phyloP scores from a whole-genome alignment of 1,140 invertebrate species.

The Pseudomyrmex dendroicus region DNA sequence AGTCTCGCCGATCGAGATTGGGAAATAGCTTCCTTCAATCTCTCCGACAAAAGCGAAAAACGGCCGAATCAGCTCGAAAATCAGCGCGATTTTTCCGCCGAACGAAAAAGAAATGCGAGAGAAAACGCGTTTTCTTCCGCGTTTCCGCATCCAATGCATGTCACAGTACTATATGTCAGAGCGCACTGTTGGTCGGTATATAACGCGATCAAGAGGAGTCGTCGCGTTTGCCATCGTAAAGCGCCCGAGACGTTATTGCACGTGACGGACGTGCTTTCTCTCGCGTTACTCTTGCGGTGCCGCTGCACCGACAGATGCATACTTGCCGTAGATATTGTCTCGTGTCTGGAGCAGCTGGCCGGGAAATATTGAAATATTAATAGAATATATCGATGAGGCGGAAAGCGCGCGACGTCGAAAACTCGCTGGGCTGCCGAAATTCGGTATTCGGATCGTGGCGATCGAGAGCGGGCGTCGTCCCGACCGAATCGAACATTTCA shows the following conservation, averaged over 20 bases:
- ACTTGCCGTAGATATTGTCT: conserved; percentile 60
- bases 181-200: conserved; percentile 3
- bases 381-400: conserved; percentile 59
- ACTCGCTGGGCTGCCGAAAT: conserved; percentile 14
- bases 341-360: conserved; percentile 20
- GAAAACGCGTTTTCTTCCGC: not conserved
- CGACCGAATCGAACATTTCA: conserved; percentile 16
- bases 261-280: conserved; percentile 70
- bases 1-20: not conserved
- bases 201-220: conserved; percentile 34
- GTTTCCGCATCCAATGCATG: not conserved
- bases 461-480: not conserved
- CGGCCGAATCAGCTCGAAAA: not conserved
- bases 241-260: conserved; percentile 68
- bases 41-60: not conserved
- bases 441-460: conserved; percentile 38
- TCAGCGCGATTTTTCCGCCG: not conserved
- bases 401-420: conserved; percentile 1
- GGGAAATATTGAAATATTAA: conserved; percentile 50
- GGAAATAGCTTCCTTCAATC: not conserved
- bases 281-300: conserved; percentile 13
- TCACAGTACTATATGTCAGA: conserved; percentile 24
- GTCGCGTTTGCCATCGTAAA: conserved; percentile 64
- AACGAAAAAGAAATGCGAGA: not conserved
- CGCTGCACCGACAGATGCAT: conserved; percentile 43